Percentiles rank a stretch among this genome's conserved stretches.
These are phyloP conservation scores for Zosterops japonicus DNA, from an alignment of 2,113 vertebrate genomes.

Conservation along the genomic window DNA sequence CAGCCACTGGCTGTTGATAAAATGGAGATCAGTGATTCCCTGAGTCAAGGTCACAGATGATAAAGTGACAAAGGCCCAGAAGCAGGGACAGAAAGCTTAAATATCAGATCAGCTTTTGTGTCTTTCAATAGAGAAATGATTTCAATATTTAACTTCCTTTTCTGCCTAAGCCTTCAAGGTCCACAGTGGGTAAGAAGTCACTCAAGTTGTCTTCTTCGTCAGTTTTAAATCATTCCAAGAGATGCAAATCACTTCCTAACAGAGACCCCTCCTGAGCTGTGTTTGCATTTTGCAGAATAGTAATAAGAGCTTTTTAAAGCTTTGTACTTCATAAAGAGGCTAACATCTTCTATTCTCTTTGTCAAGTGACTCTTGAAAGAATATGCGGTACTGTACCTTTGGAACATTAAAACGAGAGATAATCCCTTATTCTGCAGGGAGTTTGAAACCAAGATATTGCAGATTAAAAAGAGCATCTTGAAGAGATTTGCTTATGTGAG, in stretches of 20 bases:
- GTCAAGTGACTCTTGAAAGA: constrained; percentile 13
- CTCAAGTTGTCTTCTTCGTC: neutral
- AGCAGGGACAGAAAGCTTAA: constrained; percentile 46
- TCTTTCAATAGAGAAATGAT: constrained; percentile 44
- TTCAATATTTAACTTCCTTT: constrained; percentile 63
- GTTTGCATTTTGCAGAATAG: constrained; percentile 56
- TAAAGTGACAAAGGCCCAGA: constrained; percentile 59
- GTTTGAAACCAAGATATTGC: constrained; percentile 1
- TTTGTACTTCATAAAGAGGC: neutral
- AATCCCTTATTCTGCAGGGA: neutral
- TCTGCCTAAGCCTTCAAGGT: neutral
- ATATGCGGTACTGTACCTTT: neutral
- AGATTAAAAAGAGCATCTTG: constrained; percentile 15
- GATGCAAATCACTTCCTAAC: constrained; percentile 17
- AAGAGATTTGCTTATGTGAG: constrained; percentile 37
- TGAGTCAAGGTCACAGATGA: constrained; percentile 70
- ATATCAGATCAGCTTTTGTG: constrained; percentile 48
- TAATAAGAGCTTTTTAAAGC: constrained; percentile 30
- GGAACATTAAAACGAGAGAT: constrained; percentile 1
- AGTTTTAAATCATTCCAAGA: constrained; percentile 34
- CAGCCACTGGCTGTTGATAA: constrained; percentile 56
- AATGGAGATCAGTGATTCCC: constrained; percentile 45
- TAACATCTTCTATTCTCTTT: constrained; percentile 25
- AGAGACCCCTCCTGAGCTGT: constrained; percentile 29
- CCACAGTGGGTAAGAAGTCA: constrained; percentile 39